Percentiles rank a stretch among this genome's conserved stretches.
Evolutionary conservation across 1,140 invertebrate genomes (phyloP).

Genomic region (Alviniconcha marisindica): DNA sequence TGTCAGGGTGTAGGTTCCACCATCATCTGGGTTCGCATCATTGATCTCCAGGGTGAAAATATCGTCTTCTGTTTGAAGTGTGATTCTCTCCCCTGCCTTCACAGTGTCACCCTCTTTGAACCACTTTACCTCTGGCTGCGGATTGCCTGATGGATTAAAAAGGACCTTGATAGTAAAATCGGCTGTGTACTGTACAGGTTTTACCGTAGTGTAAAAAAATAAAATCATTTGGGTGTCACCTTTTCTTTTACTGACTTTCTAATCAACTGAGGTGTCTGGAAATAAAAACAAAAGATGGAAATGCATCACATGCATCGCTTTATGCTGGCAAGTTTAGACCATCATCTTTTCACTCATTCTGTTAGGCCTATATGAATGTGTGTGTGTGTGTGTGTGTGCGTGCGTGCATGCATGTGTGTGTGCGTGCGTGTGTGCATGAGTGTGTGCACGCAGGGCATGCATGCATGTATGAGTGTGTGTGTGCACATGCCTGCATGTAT

Average conservation of each 20-base stretch:
- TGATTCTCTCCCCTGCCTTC: constrained; percentile 51
- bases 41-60: constrained; percentile 61
- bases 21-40: constrained; percentile 51
- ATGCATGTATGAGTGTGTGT: not conserved
- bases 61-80: constrained; percentile 48
- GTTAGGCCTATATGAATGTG: too few relatives aligned
- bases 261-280: too few relatives aligned
- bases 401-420: not conserved
- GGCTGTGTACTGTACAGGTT: too few relatives aligned
- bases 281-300: too few relatives aligned
- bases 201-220: too few relatives aligned
- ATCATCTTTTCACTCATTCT: too few relatives aligned
- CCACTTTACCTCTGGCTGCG: constrained; percentile 72
- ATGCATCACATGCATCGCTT: too few relatives aligned
- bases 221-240: too few relatives aligned
- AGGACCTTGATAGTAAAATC: too few relatives aligned
- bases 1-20: constrained; percentile 67
- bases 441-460: not conserved
- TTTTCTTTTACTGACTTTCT: too few relatives aligned
- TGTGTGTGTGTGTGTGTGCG: not conserved
- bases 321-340: too few relatives aligned
- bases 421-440: not conserved
- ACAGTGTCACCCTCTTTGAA: constrained; percentile 69
- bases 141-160: constrained; percentile 55
- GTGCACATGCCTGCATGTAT: not conserved